A percentile compares a stretch with the other conserved stretches of the same genome.
Evolutionary conservation across 2,797 vertebrate genomes (phyloP).

Genomic region (Diplodus sargus): DNA sequence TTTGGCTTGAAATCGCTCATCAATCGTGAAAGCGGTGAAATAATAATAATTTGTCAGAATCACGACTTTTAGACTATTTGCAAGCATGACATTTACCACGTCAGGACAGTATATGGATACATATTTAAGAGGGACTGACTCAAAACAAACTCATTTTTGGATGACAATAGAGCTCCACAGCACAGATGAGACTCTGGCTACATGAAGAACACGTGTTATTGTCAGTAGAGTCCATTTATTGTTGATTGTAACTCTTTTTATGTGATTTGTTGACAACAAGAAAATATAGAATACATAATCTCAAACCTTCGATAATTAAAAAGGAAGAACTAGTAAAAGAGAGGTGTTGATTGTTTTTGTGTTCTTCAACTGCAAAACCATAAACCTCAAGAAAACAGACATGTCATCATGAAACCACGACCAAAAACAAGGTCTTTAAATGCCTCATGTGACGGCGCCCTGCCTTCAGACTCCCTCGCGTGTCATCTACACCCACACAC

Average conservation of each 20-base stretch:
- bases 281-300: neutral
- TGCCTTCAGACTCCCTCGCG: neutral
- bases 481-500: conserved; percentile 63
- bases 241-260: neutral
- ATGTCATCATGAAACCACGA: neutral
- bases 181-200: neutral
- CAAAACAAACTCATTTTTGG: neutral
- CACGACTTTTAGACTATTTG: no score
- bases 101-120: neutral
- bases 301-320: neutral
- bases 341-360: neutral
- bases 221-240: neutral
- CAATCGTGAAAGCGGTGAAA: no score
- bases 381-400: neutral
- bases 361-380: no score
- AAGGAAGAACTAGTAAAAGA: neutral
- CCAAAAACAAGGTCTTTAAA: neutral
- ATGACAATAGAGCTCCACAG: neutral
- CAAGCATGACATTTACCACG: neutral
- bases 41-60: no score
- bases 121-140: neutral
- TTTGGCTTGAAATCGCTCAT: no score
- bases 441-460: neutral
- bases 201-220: neutral
- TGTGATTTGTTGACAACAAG: neutral